These are phyloP conservation scores for Drosophila prostipennis DNA, from an alignment of 2,888 invertebrate species.

Conservation along the genomic window DNA sequence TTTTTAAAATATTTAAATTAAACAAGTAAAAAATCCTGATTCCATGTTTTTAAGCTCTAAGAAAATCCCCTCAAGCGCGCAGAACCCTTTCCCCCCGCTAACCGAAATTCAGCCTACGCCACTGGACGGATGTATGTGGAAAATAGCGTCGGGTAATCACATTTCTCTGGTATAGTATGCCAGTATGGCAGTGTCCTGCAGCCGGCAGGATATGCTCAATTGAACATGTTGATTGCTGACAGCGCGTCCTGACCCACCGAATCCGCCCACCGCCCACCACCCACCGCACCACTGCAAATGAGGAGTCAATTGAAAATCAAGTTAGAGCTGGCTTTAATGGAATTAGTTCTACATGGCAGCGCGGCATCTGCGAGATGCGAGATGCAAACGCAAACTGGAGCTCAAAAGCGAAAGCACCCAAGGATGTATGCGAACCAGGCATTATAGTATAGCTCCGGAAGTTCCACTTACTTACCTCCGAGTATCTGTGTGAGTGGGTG, in stretches of 20 bases:
- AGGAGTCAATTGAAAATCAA: constrained; percentile 81
- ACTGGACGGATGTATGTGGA: constrained; percentile 50
- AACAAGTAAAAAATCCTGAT: too few relatives aligned
- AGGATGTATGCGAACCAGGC: constrained; percentile 28
- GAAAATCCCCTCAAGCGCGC: not conserved
- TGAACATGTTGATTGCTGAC: constrained; percentile 80
- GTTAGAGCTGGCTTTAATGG: constrained; percentile 80
- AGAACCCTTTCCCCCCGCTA: too few relatives aligned
- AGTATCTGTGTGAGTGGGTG: constrained; percentile 15
- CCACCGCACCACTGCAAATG: constrained; percentile 54
- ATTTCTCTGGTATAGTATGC: constrained; percentile 58
- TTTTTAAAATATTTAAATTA: too few relatives aligned
- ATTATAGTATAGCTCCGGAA: constrained; percentile 18
- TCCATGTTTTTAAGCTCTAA: not conserved
- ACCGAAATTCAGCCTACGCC: not conserved
- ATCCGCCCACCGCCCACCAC: not conserved
- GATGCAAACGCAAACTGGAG: constrained; percentile 29
- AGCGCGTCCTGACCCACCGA: constrained; percentile 47
- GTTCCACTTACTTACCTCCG: constrained; percentile 30
- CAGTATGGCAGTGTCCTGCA: constrained; percentile 56
- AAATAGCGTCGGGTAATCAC: constrained; percentile 75
- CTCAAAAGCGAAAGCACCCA: constrained; percentile 41
- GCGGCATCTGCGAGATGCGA: constrained; percentile 44
- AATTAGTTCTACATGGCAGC: constrained; percentile 70
- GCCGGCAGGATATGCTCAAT: constrained; percentile 76